Percentiles rank a stretch among this genome's conserved stretches.
Evolutionary conservation across 2,113 vertebrate species (phyloP).

Genomic region (Burhinus oedicnemus): DNA sequence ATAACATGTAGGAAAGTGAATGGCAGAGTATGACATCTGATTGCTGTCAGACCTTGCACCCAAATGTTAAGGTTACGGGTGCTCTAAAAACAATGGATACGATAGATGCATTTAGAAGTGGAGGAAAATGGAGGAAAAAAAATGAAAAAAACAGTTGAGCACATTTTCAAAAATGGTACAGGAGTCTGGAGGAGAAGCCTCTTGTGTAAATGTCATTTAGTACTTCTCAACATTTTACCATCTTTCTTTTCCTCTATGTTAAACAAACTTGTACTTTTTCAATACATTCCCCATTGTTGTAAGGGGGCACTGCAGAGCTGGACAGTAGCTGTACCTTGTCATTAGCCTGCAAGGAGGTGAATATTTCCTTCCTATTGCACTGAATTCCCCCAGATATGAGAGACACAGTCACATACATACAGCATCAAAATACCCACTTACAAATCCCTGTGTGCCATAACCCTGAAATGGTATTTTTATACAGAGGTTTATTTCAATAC

Average conservation of each 20-base stretch:
- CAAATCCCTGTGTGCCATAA: too few species aligned
- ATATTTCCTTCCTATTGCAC: neutral
- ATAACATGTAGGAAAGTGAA: neutral
- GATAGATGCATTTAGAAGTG: neutral
- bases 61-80: neutral
- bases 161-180: neutral
- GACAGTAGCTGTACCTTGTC: neutral
- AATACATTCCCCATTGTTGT: neutral
- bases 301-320: neutral
- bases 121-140: rapidly evolving
- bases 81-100: neutral
- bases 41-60: neutral
- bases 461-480: neutral
- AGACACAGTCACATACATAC: neutral
- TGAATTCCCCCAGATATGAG: neutral
- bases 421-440: neutral
- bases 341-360: neutral
- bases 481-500: neutral
- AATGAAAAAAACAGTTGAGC: neutral
- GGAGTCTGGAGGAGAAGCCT: neutral
- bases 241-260: neutral
- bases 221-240: neutral
- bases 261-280: neutral
- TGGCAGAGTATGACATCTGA: neutral
- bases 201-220: neutral